Evolutionary conservation across 2,797 vertebrate genomes (phyloP).

Genomic region (Heliangelus exortis): DNA sequence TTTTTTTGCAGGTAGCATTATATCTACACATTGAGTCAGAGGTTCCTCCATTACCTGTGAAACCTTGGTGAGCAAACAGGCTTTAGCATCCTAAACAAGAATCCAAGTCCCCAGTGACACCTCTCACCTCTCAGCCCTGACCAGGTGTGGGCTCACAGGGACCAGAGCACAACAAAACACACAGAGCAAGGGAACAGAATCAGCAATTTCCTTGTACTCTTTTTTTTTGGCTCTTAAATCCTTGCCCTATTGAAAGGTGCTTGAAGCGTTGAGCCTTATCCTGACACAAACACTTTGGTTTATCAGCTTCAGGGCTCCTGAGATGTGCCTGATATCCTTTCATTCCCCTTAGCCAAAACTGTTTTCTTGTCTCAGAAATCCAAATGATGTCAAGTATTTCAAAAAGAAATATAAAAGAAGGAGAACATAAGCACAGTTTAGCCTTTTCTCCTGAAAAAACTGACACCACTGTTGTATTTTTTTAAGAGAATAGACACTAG

Average conservation of each 20-base stretch:
- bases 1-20: not conserved
- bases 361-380: not conserved
- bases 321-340: not conserved
- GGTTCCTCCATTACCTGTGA: not conserved
- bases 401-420: not conserved
- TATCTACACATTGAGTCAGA: not conserved
- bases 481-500: not conserved
- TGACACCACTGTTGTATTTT: not conserved
- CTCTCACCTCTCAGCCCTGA: not conserved
- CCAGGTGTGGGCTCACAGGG: not conserved
- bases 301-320: not conserved
- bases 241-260: not conserved
- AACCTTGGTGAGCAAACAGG: not conserved
- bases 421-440: not conserved
- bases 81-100: not conserved
- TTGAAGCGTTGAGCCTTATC: not conserved
- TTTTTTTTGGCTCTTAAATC: not conserved
- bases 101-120: not conserved
- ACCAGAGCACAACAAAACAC: not conserved
- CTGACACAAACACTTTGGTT: not conserved
- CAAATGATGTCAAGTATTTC: not conserved
- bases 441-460: not conserved
- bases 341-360: not conserved
- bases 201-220: not conserved
- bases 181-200: not conserved